Percentiles rank a stretch among this genome's conserved stretches.
Conservation (phyloP, 2,113 vertebrate genomes). For the Picathartes gymnocephalus region DNA sequence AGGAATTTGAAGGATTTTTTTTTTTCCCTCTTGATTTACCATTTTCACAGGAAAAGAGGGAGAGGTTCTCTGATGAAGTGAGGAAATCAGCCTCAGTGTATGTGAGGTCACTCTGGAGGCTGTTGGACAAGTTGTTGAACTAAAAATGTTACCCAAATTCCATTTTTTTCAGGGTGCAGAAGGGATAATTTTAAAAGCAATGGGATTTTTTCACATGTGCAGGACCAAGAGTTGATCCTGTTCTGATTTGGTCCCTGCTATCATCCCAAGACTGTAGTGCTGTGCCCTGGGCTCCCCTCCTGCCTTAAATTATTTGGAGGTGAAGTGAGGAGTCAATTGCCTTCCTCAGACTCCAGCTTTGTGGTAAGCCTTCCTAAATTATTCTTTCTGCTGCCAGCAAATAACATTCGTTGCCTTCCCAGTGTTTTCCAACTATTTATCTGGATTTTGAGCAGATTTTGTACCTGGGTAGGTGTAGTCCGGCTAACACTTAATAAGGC, state of each 20-base stretch:
- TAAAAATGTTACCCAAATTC: background rate
- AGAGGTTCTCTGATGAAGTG: background rate
- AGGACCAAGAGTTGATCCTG: background rate
- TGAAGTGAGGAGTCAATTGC: background rate
- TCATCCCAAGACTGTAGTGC: rapidly evolving
- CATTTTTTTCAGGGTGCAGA: background rate
- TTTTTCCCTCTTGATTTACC: background rate
- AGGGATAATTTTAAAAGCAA: background rate
- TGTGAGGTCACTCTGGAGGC: background rate
- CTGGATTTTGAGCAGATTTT: background rate
- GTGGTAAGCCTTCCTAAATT: background rate
- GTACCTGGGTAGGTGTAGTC: background rate
- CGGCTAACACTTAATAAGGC: background rate
- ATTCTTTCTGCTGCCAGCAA: background rate
- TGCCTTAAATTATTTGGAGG: background rate
- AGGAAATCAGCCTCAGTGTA: background rate
- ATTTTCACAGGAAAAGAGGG: background rate
- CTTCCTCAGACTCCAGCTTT: background rate
- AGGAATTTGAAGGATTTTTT: background rate
- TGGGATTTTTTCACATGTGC: rapidly evolving
- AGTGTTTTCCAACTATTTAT: background rate
- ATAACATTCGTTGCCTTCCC: background rate
- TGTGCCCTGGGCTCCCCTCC: background rate
- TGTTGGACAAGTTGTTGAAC: background rate
- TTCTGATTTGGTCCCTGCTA: background rate